Evolutionary conservation across 2,797 vertebrate genomes (phyloP).

Genomic region (Prionace glauca): DNA sequence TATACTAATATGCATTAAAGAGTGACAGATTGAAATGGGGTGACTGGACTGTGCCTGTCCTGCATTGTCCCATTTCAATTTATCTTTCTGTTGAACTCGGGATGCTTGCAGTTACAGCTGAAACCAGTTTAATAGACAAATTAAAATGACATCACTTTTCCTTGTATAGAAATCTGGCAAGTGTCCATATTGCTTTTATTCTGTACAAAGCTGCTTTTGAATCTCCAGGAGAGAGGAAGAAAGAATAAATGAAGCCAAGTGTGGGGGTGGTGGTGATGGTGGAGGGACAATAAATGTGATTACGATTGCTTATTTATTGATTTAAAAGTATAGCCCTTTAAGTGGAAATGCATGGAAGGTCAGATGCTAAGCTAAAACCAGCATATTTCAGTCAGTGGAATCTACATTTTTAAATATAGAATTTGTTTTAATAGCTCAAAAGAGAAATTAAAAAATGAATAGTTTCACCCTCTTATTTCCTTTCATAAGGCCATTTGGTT

Average conservation of each 20-base stretch:
- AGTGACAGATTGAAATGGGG: conserved; percentile 29
- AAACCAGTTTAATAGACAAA: conserved; percentile 18
- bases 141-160: conserved; percentile 29
- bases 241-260: not conserved
- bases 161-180: not conserved
- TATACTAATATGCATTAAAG: not conserved
- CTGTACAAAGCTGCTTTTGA: conserved; percentile 24
- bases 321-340: not conserved
- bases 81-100: not conserved
- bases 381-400: not conserved
- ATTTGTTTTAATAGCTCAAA: not conserved
- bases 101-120: conserved; percentile 16
- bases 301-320: not conserved
- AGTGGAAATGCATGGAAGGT: not conserved
- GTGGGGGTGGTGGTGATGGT: not conserved
- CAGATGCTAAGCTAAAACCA: not conserved
- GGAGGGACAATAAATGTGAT: too few relatives aligned
- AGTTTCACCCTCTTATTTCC: not conserved
- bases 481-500: not conserved
- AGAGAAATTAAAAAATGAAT: not conserved
- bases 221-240: not conserved
- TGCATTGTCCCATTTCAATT: conserved; percentile 21
- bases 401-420: not conserved
- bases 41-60: conserved; percentile 8
- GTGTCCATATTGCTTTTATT: not conserved